Conservation (phyloP, 2,113 vertebrate genomes). For the Craseonycteris thonglongyai region DNA sequence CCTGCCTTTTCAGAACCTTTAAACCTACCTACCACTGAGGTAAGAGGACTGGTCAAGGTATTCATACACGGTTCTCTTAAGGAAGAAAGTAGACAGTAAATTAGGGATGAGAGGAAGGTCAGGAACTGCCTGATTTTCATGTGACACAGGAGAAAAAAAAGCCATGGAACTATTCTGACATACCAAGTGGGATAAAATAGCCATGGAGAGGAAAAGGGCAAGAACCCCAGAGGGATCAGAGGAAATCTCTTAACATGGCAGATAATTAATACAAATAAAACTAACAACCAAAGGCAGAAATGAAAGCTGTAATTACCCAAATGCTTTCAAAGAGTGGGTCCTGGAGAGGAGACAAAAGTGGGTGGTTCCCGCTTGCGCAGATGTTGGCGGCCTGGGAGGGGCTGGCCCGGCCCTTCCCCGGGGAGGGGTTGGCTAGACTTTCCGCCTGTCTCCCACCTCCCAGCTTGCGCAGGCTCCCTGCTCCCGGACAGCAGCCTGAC, state of each 20-base stretch:
- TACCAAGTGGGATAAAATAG: not conserved
- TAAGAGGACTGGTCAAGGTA: not conserved
- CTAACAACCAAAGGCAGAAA: conserved; percentile 10
- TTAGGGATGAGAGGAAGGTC: not conserved
- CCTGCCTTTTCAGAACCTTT: not conserved
- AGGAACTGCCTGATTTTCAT: not conserved
- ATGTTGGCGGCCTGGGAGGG: not conserved
- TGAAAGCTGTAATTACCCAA: conserved; percentile 14
- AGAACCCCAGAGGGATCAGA: not conserved
- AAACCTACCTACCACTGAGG: not conserved
- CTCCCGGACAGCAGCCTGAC: accelerated
- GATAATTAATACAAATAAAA: conserved; percentile 23
- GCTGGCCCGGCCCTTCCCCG: not conserved
- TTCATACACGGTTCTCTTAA: not conserved
- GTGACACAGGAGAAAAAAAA: not conserved
- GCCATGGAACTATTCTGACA: not conserved
- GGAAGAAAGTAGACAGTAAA: not conserved
- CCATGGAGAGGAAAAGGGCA: not conserved
- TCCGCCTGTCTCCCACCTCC: not conserved
- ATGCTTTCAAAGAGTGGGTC: conserved; percentile 6
- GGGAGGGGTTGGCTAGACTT: not conserved
- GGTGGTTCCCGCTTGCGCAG: not conserved
- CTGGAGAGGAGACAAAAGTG: not conserved
- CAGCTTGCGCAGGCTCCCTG: not conserved
- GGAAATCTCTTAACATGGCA: not conserved